Evolutionary conservation across 2,888 invertebrate genomes (phyloP), one percentile per base, ranked within the genome.

Genomic region (Leucophenga maculata): DNA sequence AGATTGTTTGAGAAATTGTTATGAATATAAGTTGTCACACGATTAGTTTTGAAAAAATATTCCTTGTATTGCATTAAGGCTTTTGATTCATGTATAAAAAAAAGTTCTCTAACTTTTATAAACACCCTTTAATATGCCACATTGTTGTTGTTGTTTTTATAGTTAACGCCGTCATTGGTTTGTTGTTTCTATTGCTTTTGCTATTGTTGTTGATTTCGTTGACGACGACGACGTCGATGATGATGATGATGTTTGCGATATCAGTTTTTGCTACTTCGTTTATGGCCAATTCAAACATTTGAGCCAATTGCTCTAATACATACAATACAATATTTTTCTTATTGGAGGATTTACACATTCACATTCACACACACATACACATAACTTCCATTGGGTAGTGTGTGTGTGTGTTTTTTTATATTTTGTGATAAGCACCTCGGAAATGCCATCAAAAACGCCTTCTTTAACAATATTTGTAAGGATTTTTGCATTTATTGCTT

Each of bases 401-500:
- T 13, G 54, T 44, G 18, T 44, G 8, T 72, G 68, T 54, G 65
- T 54, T 65, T 67, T 71, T 77, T 81, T 82, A 79, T 78, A 79
- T 78, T 75, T 78, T 74, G 80, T 80, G 82, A 83, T 82, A 82
- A 82, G 84, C 84, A 73, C 74, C 73, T n/a, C 18, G n/a, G 18
- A 77, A 80, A 73, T 75, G 75, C 78, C 71, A 71, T 78, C 79
- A 84, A 78, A 79, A 77, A 83, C 75, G 77, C 79, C 26, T 4
- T 26, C 26, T 79, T 74, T 76, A 80, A 83, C 83, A 84, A 81
- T 84, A 83, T 84, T 83, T 82, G 84, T 79, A 79, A 77, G 82
- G 84, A 84, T 84, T 82, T 84, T 79, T 79, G 76, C 82, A 83
- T 79, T 83, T 81, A 82, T 84, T 83, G 80, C 79, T 69, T 79